Conservation (phyloP, 2,797 vertebrate species). For the Cephalopachus bancanus region DNA sequence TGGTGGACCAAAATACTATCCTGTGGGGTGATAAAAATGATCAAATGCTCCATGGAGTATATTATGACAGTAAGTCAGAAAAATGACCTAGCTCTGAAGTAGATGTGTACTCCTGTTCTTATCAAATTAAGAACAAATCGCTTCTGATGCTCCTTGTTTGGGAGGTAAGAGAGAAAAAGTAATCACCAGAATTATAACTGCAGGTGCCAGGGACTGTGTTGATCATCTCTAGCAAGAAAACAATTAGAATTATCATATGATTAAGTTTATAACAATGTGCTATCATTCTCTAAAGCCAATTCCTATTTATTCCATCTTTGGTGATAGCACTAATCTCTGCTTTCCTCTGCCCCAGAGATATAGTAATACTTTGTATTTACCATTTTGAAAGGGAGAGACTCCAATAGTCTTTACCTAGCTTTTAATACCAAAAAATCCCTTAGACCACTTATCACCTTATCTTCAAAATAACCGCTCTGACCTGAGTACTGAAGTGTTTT, state of each 20-base stretch:
- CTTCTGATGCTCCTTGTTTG: background rate
- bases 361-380: background rate
- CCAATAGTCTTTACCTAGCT: background rate
- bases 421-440: background rate
- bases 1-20: background rate
- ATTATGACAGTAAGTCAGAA: background rate
- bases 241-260: background rate
- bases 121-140: background rate
- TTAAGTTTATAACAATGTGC: constrained; percentile 30
- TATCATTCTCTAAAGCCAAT: background rate
- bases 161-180: background rate
- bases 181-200: background rate
- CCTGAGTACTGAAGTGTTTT: constrained; percentile 2
- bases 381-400: background rate
- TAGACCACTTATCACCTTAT: background rate
- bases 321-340: background rate
- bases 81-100: background rate
- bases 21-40: background rate
- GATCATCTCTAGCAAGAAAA: background rate
- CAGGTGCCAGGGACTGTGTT: background rate
- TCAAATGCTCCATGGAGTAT: background rate
- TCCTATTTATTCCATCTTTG: background rate
- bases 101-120: background rate
- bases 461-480: background rate
- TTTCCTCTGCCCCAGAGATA: background rate